A percentile compares a stretch with the other conserved stretches of the same genome.
These are phyloP conservation scores for Bombus difficillimus DNA, from an alignment of 1,140 invertebrate species.

Conservation along the genomic window DNA sequence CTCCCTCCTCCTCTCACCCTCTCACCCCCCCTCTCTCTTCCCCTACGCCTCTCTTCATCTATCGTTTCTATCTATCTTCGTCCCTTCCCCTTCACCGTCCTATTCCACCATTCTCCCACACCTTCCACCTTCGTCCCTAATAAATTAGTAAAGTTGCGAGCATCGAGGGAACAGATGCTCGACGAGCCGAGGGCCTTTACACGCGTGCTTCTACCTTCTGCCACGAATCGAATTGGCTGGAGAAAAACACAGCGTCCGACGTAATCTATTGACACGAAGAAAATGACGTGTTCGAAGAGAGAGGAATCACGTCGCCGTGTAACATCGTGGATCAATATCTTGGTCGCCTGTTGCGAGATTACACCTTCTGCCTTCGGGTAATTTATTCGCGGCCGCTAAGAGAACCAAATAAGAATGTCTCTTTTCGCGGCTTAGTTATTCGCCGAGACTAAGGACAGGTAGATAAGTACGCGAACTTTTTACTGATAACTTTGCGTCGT, in stretches of 20 bases:
- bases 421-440: too few species aligned
- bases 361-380: slow-evolving; percentile 20
- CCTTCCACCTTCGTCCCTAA: too few species aligned
- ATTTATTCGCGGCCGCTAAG: slow-evolving; percentile 1
- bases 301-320: slow-evolving; percentile 20
- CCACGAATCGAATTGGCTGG: too few species aligned
- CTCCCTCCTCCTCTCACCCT: too few species aligned
- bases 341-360: slow-evolving; percentile 45
- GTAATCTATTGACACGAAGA: not conserved
- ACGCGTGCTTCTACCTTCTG: too few species aligned
- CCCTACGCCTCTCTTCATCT: too few species aligned
- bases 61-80: too few species aligned
- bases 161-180: too few species aligned
- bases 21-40: fast-evolving
- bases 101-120: too few species aligned
- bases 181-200: too few species aligned
- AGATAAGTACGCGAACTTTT: not conserved
- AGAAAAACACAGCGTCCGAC: not conserved
- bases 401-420: not conserved
- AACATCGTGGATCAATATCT: slow-evolving; percentile 33
- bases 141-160: too few species aligned
- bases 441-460: not conserved
- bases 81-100: too few species aligned
- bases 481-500: slow-evolving; percentile 14
- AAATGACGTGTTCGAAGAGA: slow-evolving; percentile 24